Evolutionary conservation across 2,888 invertebrate genomes (phyloP), one percentile per base, ranked within the genome.

Genomic region (Platerodrilus igneus): DNA sequence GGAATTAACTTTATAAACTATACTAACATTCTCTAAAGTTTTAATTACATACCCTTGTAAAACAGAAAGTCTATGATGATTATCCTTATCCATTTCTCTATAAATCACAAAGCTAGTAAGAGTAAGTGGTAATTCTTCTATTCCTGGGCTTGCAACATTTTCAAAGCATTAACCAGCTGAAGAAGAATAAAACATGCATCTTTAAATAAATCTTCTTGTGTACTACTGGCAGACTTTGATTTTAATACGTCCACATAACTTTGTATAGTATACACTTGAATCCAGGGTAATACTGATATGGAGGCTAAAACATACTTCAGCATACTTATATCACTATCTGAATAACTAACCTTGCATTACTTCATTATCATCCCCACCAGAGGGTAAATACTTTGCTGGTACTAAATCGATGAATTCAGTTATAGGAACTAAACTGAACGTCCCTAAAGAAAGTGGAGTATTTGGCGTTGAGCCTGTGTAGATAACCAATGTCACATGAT

Each of bases 351-450:
- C 82, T 76, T 86, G 84, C 30, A 81, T 70, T 57, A 80, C 73
- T 55, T 81, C 80, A 25, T 77, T 75, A 35, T 77, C 77, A 41
- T 62, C 47, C 74, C 76, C 41, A 73, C 77, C 41, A 52, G 57
- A 59, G 8, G 71, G 67, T 51, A 83, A 73, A 60, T 81, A 80
- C 53, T 80, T 78, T 45, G 76, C 70, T 13, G 87, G 85, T 34
- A 87, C 79, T 52, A 83, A 66, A 60, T 88, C 88, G 58, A 82
- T 83, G 66, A 88, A 88, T 70, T 88, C 87, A 4, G 85, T 84
- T 18, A 88, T 77, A 4, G 87, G 83, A 51, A 78, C 76, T 45
- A 88, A 68, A 54, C 78, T 81, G 58, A 81, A 72, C 21, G 79
- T 78, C 47, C 78, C 78, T 17, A 79, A 71, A 21, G 70, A 67